These are phyloP conservation scores for Phyllostomus discolor DNA, from an alignment of 2,113 vertebrate species.

Conservation along the genomic window DNA sequence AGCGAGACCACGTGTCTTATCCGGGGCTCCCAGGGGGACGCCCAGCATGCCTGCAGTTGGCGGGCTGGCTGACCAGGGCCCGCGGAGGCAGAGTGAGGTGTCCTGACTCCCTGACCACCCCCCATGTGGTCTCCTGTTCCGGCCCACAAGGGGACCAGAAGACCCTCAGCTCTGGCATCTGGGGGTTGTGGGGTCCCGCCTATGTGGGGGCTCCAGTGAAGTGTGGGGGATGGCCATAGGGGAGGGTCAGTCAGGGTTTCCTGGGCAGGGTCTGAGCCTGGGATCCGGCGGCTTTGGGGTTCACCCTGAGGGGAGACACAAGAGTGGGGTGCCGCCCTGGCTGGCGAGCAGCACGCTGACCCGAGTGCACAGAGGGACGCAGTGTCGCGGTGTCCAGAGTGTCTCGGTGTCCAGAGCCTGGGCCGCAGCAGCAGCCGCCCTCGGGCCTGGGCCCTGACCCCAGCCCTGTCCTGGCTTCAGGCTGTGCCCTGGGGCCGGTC, in stretches of 20 bases:
- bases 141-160: not conserved
- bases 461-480: not conserved
- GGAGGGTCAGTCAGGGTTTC: not conserved
- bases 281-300: not conserved
- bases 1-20: fast-evolving
- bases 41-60: fast-evolving
- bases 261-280: not conserved
- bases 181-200: not conserved
- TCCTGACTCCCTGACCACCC: not conserved
- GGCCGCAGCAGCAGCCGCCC: not conserved
- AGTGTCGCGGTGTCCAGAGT: not conserved
- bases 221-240: not conserved
- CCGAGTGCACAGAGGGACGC: too few species aligned
- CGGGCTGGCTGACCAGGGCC: not conserved
- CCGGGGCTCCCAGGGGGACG: not conserved
- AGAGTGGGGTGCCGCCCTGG: fast-evolving
- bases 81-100: fast-evolving
- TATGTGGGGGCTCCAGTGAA: not conserved
- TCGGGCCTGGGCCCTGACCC: not conserved
- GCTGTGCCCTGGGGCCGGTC: not conserved
- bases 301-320: not conserved
- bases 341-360: not conserved
- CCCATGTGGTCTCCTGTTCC: not conserved
- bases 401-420: not conserved
- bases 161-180: too few species aligned